A percentile compares a stretch with the other conserved stretches of the same genome.
Conservation (phyloP, 2,113 vertebrate species). For the Deroptyus accipitrinus region DNA sequence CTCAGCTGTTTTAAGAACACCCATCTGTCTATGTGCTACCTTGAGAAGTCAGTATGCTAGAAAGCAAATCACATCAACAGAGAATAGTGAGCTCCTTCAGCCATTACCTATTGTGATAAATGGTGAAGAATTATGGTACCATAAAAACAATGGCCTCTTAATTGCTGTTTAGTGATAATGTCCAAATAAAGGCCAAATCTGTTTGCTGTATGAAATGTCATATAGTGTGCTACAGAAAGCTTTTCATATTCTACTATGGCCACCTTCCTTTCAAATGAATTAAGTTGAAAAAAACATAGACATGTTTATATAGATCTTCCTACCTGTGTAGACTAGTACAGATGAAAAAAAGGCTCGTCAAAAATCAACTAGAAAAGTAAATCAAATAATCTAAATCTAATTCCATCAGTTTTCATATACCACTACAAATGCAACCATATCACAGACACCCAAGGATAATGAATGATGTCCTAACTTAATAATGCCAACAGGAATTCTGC, state of each 20-base stretch:
- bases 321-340: background rate
- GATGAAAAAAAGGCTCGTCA: background rate
- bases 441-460: background rate
- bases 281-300: background rate
- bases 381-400: background rate
- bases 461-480: background rate
- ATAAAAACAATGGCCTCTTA: background rate
- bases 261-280: background rate
- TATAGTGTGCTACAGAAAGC: background rate
- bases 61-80: background rate
- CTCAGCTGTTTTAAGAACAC: background rate
- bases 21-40: background rate
- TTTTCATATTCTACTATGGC: background rate
- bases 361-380: background rate
- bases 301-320: background rate
- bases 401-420: background rate
- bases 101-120: background rate
- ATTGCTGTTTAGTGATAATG: background rate
- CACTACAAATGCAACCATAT: background rate
- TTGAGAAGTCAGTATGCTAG: background rate
- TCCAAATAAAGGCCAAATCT: background rate
- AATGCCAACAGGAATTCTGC: background rate
- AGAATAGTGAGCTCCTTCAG: background rate
- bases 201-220: background rate
- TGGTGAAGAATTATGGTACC: background rate